A percentile compares a stretch with the other conserved stretches of the same genome.
These are phyloP conservation scores for Cyclophora albipunctata DNA, from an alignment of 2,888 invertebrate genomes.

Conservation along the genomic window DNA sequence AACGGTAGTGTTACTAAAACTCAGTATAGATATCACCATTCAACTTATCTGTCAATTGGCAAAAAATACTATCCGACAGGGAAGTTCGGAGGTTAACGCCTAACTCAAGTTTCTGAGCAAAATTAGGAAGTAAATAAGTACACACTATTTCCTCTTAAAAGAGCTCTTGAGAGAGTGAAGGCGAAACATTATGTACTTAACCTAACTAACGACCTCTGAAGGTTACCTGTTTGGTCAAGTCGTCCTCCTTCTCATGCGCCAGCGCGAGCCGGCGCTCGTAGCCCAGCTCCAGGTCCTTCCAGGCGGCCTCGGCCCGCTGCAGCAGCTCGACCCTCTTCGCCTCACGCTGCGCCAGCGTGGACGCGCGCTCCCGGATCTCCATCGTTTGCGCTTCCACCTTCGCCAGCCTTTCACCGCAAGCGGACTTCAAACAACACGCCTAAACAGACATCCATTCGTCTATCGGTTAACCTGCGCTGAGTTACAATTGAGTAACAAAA, in stretches of 20 bases:
- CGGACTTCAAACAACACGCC: slow-evolving; percentile 46
- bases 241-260: slow-evolving; percentile 49
- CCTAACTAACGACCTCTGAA: no score
- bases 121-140: background rate
- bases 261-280: slow-evolving; percentile 44
- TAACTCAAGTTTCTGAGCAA: background rate
- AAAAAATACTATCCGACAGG: no score
- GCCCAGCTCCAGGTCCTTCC: slow-evolving; percentile 55
- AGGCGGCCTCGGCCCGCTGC: slow-evolving; percentile 57
- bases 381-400: slow-evolving; percentile 34
- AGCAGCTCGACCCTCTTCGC: slow-evolving; percentile 48
- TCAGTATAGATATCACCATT: no score
- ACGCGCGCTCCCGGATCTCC: slow-evolving; percentile 43
- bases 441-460: slow-evolving; percentile 12
- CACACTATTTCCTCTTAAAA: background rate
- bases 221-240: slow-evolving; percentile 40
- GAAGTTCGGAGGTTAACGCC: no score
- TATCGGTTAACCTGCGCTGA: no score
- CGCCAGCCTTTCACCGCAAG: slow-evolving; percentile 35
- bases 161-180: background rate
- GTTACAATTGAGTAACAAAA: no score
- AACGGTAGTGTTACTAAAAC: no score
- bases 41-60: no score
- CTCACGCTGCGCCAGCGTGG: slow-evolving; percentile 43
- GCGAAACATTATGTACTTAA: background rate